Percentiles rank a stretch among this genome's conserved stretches.
Evolutionary conservation across 2,888 invertebrate species (phyloP).

Genomic region (Eudasyphora cyanicolor): DNA sequence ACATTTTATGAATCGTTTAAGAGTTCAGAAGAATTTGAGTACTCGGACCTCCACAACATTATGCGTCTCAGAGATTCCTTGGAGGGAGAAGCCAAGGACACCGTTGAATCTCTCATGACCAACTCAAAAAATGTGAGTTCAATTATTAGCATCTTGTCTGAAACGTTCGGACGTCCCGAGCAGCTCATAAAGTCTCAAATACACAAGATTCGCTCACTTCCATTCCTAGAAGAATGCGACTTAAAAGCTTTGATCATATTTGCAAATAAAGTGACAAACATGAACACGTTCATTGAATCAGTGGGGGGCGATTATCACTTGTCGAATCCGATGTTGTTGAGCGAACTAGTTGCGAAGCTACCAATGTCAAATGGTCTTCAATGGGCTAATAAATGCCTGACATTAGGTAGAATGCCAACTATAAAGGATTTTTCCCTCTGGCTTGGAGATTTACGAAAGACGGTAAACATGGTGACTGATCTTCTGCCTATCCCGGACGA

Average conservation of each 20-base stretch:
- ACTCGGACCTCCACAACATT: constrained; percentile 36
- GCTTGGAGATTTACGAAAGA: constrained; percentile 3
- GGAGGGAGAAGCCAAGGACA: constrained; percentile 12
- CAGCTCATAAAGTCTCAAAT: constrained; percentile 23
- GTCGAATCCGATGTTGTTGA: constrained; percentile 33
- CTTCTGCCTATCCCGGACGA: background rate
- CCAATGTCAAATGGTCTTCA: constrained; percentile 28
- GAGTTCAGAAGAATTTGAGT: constrained; percentile 28
- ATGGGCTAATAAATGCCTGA: constrained; percentile 45
- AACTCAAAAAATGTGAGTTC: constrained; percentile 20
- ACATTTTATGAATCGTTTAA: constrained; percentile 33
- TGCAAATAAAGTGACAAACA: constrained; percentile 47
- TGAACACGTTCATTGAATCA: constrained; percentile 11
- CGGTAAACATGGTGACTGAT: constrained; percentile 40
- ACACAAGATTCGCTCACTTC: background rate
- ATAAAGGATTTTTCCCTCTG: constrained; percentile 32
- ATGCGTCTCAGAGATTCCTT: constrained; percentile 35
- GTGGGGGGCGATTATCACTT: constrained; percentile 24
- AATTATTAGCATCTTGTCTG: constrained; percentile 23
- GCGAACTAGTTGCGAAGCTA: constrained; percentile 40
- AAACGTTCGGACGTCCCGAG: constrained; percentile 33
- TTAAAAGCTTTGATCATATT: constrained; percentile 41
- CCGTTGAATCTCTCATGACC: constrained; percentile 34
- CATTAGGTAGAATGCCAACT: background rate
- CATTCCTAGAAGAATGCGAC: constrained; percentile 12